These are phyloP conservation scores for Aleadryas rufinucha DNA, from an alignment of 2,113 vertebrate genomes.

Conservation along the genomic window DNA sequence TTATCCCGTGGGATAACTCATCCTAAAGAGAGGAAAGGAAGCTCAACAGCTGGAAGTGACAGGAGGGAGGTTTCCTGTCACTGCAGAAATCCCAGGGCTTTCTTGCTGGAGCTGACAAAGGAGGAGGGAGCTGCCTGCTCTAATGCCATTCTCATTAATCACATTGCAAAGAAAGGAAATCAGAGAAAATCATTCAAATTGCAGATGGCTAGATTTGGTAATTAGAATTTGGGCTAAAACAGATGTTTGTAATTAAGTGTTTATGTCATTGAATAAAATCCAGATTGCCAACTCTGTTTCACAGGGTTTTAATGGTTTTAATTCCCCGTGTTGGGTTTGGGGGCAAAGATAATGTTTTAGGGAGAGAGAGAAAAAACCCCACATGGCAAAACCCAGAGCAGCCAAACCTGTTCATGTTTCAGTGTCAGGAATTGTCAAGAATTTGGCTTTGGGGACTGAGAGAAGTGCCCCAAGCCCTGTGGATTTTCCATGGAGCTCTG, in stretches of 20 bases:
- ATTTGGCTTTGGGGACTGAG: not conserved
- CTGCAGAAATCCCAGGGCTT: not conserved
- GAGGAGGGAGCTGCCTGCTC: constrained; percentile 37
- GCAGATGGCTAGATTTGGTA: constrained; percentile 78
- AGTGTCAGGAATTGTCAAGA: not conserved
- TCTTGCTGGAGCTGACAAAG: not conserved
- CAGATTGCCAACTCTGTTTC: constrained; percentile 71
- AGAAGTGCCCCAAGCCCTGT: not conserved
- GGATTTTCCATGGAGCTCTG: not conserved
- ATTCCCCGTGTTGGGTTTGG: constrained; percentile 34
- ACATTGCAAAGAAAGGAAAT: constrained; percentile 72
- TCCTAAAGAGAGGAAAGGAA: not conserved
- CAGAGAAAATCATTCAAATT: constrained; percentile 75
- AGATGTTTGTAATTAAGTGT: constrained; percentile 83
- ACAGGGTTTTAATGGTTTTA: constrained; percentile 49
- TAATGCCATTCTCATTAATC: constrained; percentile 65
- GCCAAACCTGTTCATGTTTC: not conserved
- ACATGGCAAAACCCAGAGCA: not conserved
- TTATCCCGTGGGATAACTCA: not conserved
- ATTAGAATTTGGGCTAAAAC: constrained; percentile 79
- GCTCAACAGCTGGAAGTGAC: constrained; percentile 4
- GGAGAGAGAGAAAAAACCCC: not conserved
- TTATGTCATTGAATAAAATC: constrained; percentile 77
- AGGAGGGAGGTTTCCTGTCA: constrained; percentile 38
- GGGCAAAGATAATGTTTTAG: constrained; percentile 31